These are phyloP conservation scores for Callinectes sapidus DNA, from an alignment of 2,888 invertebrate genomes.

Conservation along the genomic window DNA sequence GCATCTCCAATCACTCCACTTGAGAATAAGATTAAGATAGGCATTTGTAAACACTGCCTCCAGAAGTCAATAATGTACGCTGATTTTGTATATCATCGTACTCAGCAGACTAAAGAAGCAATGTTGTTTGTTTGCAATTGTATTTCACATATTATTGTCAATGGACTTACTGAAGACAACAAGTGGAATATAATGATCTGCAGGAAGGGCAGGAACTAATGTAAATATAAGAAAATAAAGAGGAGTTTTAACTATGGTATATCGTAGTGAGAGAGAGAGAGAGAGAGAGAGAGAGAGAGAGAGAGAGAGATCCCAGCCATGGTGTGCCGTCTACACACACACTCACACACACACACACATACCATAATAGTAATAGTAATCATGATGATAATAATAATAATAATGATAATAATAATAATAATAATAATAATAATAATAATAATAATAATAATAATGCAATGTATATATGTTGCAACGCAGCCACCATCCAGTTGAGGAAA, in stretches of 20 bases:
- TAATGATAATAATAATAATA: too few species aligned
- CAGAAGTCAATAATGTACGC: neutral
- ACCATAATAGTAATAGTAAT: neutral
- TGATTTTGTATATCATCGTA: neutral
- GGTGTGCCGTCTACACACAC: too few species aligned
- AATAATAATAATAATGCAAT: too few species aligned
- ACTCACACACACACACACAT: too few species aligned
- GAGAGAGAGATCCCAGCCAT: too few species aligned
- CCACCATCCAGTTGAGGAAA: too few species aligned
- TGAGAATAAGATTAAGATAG: neutral
- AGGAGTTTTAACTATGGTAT: neutral
- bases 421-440: too few species aligned
- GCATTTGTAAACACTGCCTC: neutral
- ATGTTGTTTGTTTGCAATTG: neutral
- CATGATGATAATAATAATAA: too few species aligned
- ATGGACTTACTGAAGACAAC: neutral
- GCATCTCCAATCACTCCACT: neutral
- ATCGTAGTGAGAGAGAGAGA: too few species aligned
- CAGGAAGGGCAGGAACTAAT: neutral
- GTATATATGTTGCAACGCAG: too few species aligned
- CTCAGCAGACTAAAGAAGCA: neutral
- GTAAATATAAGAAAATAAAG: neutral
- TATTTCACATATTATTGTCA: neutral
- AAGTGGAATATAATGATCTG: neutral
- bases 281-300: too few species aligned